Conservation (phyloP, 2,113 vertebrate genomes). For the Riparia riparia region DNA sequence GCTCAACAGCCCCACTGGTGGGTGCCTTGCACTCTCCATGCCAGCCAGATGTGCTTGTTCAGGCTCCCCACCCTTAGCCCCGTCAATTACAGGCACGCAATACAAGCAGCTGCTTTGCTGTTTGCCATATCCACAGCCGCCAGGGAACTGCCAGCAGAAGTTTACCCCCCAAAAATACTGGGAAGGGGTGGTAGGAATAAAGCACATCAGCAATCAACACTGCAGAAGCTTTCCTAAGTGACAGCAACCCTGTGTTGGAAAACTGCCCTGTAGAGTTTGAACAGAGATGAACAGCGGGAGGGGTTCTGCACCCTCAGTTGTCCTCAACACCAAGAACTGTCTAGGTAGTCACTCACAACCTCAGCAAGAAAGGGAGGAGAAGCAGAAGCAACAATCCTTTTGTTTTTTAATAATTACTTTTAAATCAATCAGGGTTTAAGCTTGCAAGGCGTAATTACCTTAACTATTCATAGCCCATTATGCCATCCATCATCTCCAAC, state of each 20-base stretch:
- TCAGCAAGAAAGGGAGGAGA: not conserved
- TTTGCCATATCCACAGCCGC: not conserved
- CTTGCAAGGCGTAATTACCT: not conserved
- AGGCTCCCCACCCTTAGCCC: not conserved
- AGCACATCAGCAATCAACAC: not conserved
- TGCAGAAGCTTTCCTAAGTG: not conserved
- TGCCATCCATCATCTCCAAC: not conserved
- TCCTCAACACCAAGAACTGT: not conserved
- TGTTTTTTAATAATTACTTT: not conserved
- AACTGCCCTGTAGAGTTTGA: not conserved
- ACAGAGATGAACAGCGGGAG: not conserved
- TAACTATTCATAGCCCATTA: not conserved
- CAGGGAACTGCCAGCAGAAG: not conserved
- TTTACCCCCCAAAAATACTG: not conserved
- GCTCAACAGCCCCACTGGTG: rapidly evolving
- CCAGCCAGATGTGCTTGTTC: not conserved
- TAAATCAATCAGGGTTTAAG: not conserved
- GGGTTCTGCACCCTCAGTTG: not conserved
- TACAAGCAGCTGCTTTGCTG: not conserved
- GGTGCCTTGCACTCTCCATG: not conserved
- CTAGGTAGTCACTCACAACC: not conserved
- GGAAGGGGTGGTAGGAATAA: not conserved
- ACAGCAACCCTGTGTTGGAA: not conserved
- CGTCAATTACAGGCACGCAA: rapidly evolving
- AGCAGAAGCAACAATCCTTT: not conserved